Base-by-base conservation (phyloP, 2,113 vertebrate species). In the Anguilla rostrata region DNA sequence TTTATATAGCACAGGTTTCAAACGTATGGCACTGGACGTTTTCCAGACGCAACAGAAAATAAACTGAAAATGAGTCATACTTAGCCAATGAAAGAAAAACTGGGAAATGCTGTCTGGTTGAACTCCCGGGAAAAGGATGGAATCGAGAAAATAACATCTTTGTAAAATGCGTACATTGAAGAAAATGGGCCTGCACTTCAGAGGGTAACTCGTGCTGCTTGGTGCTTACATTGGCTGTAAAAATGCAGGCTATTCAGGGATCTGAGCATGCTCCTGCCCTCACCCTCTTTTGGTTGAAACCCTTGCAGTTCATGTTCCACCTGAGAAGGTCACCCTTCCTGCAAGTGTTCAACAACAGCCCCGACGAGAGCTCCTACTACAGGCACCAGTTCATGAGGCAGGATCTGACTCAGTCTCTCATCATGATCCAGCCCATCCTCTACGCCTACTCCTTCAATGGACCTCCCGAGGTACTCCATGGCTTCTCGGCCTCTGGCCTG, bases 311-410 rank as follows among this genome's bases (percentile, higher is more conserved):
- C 90, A 99, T 99, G 98, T 99, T 99, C 94, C 98, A 99, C 94
- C 95, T 99, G 95, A 96, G 98, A 90, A 97, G 98, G 91, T 99
- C 98, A 80, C 97, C 98, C 29, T 99, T 99, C 94, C 96, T 99
- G 34, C 98, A 99, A 96, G 97, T 99, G 89, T 99, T 99, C 95
- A 99, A 99, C 92, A 99, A 99, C 94, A 99, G 98, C 91, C 98
- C 98, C 0, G 98, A 99, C 86, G 98, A 99, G 93, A 98, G 98
- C 88, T 98, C 98, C 0, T 99, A 99, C 86, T 99, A 99, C 90
- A 95, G 98, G 43, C 98, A 99, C 75, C 97, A 99, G 88, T 99
- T 99, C 87, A 99, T 98, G 97, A 94, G 98, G 20, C 98, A 99
- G 84, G 98, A 99, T 91, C 94, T 99, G 85, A 99, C 98, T 0